phyloP scores from a whole-genome alignment of 2,113 vertebrate genomes.

The Vicugna pacos region DNA sequence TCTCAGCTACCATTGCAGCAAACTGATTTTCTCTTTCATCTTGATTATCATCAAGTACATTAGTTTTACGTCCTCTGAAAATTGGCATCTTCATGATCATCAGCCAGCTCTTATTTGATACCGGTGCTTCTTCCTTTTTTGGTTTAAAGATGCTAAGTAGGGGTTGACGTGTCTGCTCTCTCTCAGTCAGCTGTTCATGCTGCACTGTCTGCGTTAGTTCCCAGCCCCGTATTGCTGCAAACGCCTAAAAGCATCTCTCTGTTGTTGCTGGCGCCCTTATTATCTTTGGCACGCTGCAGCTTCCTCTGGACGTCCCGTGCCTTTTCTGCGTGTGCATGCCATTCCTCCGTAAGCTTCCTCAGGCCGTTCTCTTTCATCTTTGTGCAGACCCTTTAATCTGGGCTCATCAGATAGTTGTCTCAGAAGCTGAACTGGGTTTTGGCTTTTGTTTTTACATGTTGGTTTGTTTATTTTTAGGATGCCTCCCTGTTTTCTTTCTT shows the following conservation, averaged over 20 bases:
- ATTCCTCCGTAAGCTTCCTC: not conserved
- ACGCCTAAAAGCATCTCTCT: not conserved
- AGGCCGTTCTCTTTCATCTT: not conserved
- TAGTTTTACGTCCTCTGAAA: not conserved
- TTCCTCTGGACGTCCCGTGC: not conserved
- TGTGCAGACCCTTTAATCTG: not conserved
- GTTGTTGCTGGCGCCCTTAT: not conserved
- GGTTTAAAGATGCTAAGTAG: not conserved
- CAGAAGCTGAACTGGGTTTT: not conserved
- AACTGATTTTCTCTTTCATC: not conserved
- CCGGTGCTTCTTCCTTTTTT: not conserved
- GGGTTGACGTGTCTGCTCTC: not conserved
- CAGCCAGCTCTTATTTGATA: not conserved
- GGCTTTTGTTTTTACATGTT: not conserved
- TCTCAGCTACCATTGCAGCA: not conserved
- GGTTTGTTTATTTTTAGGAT: not conserved
- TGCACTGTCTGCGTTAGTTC: not conserved
- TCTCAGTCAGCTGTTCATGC: not conserved
- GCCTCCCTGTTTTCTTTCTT: not conserved
- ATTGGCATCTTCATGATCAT: not conserved
- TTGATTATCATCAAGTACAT: not conserved
- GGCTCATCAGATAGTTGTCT: not conserved
- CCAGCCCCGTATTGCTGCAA: not conserved
- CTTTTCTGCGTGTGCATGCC: not conserved
- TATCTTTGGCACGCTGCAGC: not conserved